phyloP scores from a whole-genome alignment of 2,797 vertebrate genomes.

The Acomys russatus region DNA sequence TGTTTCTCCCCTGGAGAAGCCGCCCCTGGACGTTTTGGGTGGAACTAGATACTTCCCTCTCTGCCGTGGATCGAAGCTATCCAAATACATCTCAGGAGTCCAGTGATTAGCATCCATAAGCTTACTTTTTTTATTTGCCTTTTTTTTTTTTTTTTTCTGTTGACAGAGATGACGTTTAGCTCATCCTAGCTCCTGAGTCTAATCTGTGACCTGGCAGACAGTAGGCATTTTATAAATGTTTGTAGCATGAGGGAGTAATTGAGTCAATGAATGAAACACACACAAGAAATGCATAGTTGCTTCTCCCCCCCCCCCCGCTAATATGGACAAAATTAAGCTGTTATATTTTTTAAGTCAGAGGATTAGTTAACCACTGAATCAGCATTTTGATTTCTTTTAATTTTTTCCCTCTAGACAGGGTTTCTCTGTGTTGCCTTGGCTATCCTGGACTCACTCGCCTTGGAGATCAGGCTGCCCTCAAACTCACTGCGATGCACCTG shows the following conservation, averaged over 20 bases:
- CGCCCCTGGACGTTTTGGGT: background rate
- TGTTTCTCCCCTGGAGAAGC: background rate
- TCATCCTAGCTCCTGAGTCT: background rate
- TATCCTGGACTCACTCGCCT: no score
- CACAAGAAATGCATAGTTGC: background rate
- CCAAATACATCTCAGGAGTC: background rate
- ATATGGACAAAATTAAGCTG: constrained; percentile 20
- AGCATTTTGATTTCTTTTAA: background rate
- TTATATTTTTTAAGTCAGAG: constrained; percentile 50
- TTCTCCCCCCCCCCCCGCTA: no score
- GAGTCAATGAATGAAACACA: constrained; percentile 25
- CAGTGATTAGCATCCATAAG: background rate
- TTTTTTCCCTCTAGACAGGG: no score
- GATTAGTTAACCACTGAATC: background rate
- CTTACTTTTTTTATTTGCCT: background rate
- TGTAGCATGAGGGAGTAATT: background rate
- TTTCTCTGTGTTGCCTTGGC: no score
- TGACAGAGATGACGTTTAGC: background rate
- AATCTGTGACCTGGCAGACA: background rate
- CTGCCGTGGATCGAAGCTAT: background rate
- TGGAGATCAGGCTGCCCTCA: no score
- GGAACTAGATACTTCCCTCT: background rate
- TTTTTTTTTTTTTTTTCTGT: constrained; percentile 16
- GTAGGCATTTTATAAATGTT: constrained; percentile 17
- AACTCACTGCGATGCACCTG: no score